Conservation (phyloP, 1,140 invertebrate species). For the Berghia stephanieae region DNA sequence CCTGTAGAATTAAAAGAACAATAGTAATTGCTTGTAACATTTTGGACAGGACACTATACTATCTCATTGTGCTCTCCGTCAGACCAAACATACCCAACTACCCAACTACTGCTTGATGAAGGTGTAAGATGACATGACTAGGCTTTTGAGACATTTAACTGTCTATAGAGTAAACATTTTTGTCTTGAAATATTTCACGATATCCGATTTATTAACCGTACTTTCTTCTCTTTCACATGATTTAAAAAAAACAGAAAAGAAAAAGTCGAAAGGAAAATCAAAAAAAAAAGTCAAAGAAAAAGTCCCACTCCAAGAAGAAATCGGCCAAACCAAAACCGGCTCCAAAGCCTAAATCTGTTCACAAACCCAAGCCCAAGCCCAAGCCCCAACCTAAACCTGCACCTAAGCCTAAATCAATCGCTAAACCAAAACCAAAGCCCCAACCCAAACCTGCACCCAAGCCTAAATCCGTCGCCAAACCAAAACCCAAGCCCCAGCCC, state of each 20-base stretch:
- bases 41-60: no score
- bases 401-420: not conserved
- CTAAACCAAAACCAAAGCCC: not conserved
- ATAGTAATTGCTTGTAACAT: not conserved
- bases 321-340: not conserved
- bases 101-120: no score
- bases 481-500: not conserved
- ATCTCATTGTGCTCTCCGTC: no score
- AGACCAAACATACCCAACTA: no score
- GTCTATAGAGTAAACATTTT: no score
- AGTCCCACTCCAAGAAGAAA: not conserved
- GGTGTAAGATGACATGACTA: no score
- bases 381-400: constrained; percentile 4
- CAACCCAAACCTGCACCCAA: not conserved
- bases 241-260: no score
- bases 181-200: not conserved
- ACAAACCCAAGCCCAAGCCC: not conserved
- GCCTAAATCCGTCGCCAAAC: not conserved
- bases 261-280: not conserved
- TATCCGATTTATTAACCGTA: not conserved
- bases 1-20: no score
- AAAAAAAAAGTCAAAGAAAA: not conserved
- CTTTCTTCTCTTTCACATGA: no score
- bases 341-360: not conserved
- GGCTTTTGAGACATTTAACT: no score